Conservation (phyloP, 2,888 invertebrate species). For the Oscheius onirici region DNA sequence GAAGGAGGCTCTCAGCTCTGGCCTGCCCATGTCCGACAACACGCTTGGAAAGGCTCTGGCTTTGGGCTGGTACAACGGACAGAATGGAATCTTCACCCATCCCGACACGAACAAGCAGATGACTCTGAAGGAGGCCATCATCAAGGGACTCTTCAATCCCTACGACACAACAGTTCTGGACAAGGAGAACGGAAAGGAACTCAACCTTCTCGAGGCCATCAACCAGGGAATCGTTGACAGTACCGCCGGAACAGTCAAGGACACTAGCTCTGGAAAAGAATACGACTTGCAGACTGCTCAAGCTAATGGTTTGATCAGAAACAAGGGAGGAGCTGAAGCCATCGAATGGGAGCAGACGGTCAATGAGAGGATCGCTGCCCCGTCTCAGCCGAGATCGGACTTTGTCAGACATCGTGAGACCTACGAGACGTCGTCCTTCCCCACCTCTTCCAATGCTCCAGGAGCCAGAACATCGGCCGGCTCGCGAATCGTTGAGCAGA, state of each 20-base stretch:
- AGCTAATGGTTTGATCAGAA: slow-evolving; percentile 70
- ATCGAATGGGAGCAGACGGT: slow-evolving; percentile 14
- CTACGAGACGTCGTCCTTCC: neutral
- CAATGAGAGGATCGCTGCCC: neutral
- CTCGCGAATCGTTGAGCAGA: slow-evolving; percentile 60
- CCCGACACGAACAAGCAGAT: slow-evolving; percentile 79
- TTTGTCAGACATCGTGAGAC: slow-evolving; percentile 6
- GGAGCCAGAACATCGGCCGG: slow-evolving; percentile 30
- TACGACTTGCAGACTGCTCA: slow-evolving; percentile 73
- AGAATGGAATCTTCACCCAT: slow-evolving; percentile 79
- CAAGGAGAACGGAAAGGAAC: slow-evolving; percentile 59
- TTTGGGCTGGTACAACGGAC: slow-evolving; percentile 80
- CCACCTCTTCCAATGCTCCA: neutral
- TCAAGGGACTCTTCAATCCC: slow-evolving; percentile 73
- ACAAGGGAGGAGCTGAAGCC: slow-evolving; percentile 43
- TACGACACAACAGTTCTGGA: slow-evolving; percentile 70
- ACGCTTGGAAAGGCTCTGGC: slow-evolving; percentile 78
- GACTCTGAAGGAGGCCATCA: slow-evolving; percentile 79
- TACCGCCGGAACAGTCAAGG: slow-evolving; percentile 72
- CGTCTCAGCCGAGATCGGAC: neutral
- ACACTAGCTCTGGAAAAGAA: slow-evolving; percentile 72
- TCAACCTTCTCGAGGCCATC: slow-evolving; percentile 73
- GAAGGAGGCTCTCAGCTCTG: slow-evolving; percentile 66
- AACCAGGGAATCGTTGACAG: slow-evolving; percentile 73
- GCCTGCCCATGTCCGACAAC: slow-evolving; percentile 56